Conservation (phyloP, 2,888 invertebrate genomes). For the Amaurobius ferox region DNA sequence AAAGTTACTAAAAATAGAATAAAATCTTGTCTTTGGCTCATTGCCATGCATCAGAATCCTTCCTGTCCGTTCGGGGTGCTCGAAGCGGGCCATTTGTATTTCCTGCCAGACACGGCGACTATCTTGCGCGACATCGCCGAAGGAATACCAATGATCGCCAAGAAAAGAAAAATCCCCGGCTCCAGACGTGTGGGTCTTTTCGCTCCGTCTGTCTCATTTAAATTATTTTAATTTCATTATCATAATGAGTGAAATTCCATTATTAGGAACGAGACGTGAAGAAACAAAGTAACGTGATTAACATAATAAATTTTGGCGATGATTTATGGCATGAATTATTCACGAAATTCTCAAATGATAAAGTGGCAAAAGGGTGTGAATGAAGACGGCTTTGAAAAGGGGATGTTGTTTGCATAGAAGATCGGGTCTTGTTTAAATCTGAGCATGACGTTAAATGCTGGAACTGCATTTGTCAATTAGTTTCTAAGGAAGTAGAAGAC, state of each 20-base stretch:
- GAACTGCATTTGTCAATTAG: too few species aligned
- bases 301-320: background rate
- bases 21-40: background rate
- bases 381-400: background rate
- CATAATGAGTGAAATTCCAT: background rate
- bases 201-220: background rate
- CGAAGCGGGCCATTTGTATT: background rate
- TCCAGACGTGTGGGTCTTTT: background rate
- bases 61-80: background rate
- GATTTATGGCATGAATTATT: background rate
- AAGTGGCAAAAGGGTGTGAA: background rate
- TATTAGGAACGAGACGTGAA: background rate
- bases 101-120: background rate
- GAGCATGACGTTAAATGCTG: too few species aligned
- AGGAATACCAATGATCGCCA: background rate
- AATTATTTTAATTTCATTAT: conserved; percentile 5
- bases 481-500: too few species aligned
- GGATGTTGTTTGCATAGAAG: background rate
- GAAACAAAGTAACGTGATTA: background rate
- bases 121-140: background rate
- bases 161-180: background rate
- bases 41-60: background rate
- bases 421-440: too few species aligned
- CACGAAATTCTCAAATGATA: background rate
- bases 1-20: background rate